Evolutionary conservation across 2,888 invertebrate genomes (phyloP), one percentile per base, ranked within the genome.

Genomic region (Geophilus truncorum): DNA sequence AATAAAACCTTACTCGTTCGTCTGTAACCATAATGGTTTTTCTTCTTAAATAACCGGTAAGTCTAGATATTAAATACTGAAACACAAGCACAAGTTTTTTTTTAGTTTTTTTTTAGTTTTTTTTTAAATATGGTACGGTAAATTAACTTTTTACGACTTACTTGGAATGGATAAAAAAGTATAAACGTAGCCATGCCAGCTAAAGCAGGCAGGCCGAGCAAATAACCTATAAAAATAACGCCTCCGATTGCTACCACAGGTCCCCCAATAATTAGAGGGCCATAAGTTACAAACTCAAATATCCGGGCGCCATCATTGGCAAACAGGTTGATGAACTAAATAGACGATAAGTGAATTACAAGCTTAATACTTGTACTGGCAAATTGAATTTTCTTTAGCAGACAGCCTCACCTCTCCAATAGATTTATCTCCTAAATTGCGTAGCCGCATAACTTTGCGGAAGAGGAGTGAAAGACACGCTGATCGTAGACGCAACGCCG

Each of bases 291-390:
- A 79, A 89, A 88, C 81, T 90, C 90, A 84, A 89, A 90, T 57
- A 91, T 86, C 62, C 90, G 87, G 84, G 89, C 88, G 45, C 89
- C 88, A 83, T 91, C 91, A 83, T 89, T 89, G 45, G 89, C 88
- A 84, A 90, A 89, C 81, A 91, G 85, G 84, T 90, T 90, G 78
- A 90, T 88, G 30, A 91, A 83, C 90, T 91, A 84, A 77, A 87
- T 87, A 40, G 82, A 81, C 83, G 78, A 79, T 9, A 75, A 75
- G 28, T 30, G 28, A 25, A 75, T 30, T 23, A 75, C 21, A 51
- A 23, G n/a, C 18, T 75, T 75, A 30, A n/a, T 25, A 75, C 32
- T 28, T 23, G 18, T 23, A 75, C 15, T 18, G n/a, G 1, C 25
- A 28, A 25, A 79, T 23, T 32, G 62, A 32, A 45, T 12, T 79